Base-by-base conservation (phyloP, 2,888 invertebrate species). In the Epiblema foenella region DNA sequence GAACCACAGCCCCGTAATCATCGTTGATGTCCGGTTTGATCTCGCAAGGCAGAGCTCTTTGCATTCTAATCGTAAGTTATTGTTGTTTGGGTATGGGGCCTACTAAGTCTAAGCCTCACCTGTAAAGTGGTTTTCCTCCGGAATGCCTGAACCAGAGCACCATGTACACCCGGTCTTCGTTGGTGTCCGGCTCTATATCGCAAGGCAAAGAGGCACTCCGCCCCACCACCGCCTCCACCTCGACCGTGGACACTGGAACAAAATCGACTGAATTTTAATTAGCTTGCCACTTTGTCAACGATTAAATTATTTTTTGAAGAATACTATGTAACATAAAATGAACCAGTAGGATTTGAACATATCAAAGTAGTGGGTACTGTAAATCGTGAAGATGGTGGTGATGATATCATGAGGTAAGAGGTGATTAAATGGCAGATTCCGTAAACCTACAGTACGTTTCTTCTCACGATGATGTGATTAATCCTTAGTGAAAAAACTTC, bases 111-210 rank as follows among this genome's bases (percentile, higher is more conserved):
- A 46, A n/a, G 7, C n/a, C 93, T 94, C 87, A 98, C 98, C 97
- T 98, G 94, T 98, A 98, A 76, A 98, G 94, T 59, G 98, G 98
- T 86, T 97, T 97, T 74, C 96, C 96, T 58, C 96, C 96, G 75
- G 96, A 95, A 85, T 97, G 97, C 74, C 97, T 94, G 90, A 97
- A 98, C 98, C 98, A 98, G 64, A 98, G 94, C 80, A 98, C 98
- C 97, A 98, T 97, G 89, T 98, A 97, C 75, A 98, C 97, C 73
- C 97, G 94, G 88, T 98, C 98, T 80, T 97, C 97, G 81, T 96
- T 95, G 70, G 96, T 95, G 87, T 96, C 95, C 62, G 98, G 97
- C 84, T 96, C 96, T 84, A 98, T 97, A 94, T 98, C 97, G 90
- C 98, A 98, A 11, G 98, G 98, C 81, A 98, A 93, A 72, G 96